Evolutionary conservation across 2,797 vertebrate species (phyloP), one percentile per base, ranked within the genome.

Genomic region (Nasua narica): DNA sequence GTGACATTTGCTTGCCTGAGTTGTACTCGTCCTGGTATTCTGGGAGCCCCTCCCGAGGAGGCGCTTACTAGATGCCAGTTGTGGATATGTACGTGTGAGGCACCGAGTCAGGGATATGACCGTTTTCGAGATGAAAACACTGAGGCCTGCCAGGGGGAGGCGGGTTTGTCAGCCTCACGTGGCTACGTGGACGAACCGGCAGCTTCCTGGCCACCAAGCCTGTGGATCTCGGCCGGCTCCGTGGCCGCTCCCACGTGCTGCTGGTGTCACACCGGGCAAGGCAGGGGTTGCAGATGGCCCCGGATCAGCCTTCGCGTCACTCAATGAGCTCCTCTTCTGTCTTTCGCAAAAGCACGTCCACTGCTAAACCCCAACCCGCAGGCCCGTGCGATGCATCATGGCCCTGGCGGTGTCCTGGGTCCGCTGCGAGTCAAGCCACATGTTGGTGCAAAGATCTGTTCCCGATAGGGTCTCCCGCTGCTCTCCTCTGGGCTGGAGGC

Each of bases 391-490:
- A 6, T 7, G 29, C 27, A 3, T 4, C 43, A 27, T 27, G 8
- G 1, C 12, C 32, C 37, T 11, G 1, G 4, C n/a, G 2, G 0
- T 6, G 35, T 25, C 5, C 67, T 2, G 54, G 29, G 32, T 18
- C 1, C 1, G 37, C 72, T 60, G 76, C 2, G 27, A 46, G 43
- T 69, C 25, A 32, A 3, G n/a, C 11, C 43, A 8, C 27, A 6
- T 3, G 12, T 21, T 0, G 23, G 16, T 56, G 70, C 56, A 13
- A 13, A 58, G 62, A n/a, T 7, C 35, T 13, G 60, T 0, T 29
- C 8, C 7, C 0, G 1, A 7, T 0, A 18, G 13, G 29, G n/a
- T 29, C 58, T 7, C 40, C 21, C 43, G 1, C 18, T 35, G 74
- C 19, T 1, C 8, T 14, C 23, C 29, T 76, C 50, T 37, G 14